phyloP scores from a whole-genome alignment of 2,888 invertebrate genomes.

The Hirtodrosophila cameraria region DNA sequence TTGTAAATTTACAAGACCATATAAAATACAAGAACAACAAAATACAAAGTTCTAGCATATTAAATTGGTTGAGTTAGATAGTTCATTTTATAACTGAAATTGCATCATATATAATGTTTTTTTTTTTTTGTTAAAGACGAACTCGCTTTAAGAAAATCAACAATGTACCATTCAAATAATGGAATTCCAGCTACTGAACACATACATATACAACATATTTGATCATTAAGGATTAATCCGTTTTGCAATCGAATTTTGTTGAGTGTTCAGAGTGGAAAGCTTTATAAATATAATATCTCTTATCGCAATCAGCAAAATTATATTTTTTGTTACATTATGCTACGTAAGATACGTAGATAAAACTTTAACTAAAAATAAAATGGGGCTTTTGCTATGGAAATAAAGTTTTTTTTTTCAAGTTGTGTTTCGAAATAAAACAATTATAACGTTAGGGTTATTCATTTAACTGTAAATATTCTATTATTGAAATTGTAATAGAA shows the following conservation, averaged over 20 bases:
- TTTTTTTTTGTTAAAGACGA: not conserved
- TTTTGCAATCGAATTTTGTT: not conserved
- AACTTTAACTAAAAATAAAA: not conserved
- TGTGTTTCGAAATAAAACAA: not conserved
- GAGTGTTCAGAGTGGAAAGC: not conserved
- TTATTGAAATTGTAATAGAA: constrained; percentile 41
- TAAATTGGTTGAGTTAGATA: constrained; percentile 18
- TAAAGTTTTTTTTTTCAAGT: not conserved
- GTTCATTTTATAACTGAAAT: constrained; percentile 9
- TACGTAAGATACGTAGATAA: not conserved
- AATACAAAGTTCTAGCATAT: constrained; percentile 5
- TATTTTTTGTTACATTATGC: not conserved
- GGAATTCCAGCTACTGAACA: no score
- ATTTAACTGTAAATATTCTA: constrained; percentile 50
- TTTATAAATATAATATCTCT: not conserved
- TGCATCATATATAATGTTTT: not conserved
- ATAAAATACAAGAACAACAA: not conserved
- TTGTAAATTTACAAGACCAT: constrained; percentile 3
- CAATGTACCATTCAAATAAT: no score
- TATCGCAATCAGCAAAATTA: no score
- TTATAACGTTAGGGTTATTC: constrained; percentile 18
- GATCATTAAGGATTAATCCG: not conserved
- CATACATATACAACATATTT: no score
- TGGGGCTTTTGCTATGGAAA: not conserved
- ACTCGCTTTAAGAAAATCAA: not conserved